These are phyloP conservation scores for Passer montanus DNA, from an alignment of 2,113 vertebrate species.

Conservation along the genomic window DNA sequence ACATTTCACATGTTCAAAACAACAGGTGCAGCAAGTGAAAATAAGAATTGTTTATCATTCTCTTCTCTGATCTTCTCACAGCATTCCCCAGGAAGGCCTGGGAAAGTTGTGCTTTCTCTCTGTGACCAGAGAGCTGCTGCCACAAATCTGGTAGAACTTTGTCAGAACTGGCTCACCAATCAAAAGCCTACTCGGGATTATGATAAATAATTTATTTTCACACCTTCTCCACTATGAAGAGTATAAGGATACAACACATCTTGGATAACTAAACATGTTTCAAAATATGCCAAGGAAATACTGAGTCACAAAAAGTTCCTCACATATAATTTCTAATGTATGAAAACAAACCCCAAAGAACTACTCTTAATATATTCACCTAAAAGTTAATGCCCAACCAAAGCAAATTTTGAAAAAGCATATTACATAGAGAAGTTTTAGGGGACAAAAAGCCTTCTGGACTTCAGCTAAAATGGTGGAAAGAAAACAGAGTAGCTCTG, in stretches of 20 bases:
- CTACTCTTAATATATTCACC: background rate
- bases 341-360: background rate
- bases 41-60: too few relatives aligned
- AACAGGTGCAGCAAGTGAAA: too few relatives aligned
- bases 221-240: background rate
- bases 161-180: background rate
- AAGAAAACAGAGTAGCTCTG: background rate
- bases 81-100: too few relatives aligned
- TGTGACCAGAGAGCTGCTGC: too few relatives aligned
- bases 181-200: background rate
- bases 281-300: background rate
- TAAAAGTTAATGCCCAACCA: background rate
- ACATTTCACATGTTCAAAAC: too few relatives aligned
- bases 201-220: background rate
- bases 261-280: background rate
- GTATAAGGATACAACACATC: background rate
- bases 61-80: too few relatives aligned
- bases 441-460: background rate
- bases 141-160: background rate
- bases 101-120: too few relatives aligned
- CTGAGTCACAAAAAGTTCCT: background rate
- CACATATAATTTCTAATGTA: background rate
- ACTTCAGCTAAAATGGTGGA: background rate
- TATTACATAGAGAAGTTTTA: background rate
- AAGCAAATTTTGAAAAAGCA: background rate